These are phyloP conservation scores for Indicator indicator DNA, from an alignment of 2,113 vertebrate genomes.

Conservation along the genomic window DNA sequence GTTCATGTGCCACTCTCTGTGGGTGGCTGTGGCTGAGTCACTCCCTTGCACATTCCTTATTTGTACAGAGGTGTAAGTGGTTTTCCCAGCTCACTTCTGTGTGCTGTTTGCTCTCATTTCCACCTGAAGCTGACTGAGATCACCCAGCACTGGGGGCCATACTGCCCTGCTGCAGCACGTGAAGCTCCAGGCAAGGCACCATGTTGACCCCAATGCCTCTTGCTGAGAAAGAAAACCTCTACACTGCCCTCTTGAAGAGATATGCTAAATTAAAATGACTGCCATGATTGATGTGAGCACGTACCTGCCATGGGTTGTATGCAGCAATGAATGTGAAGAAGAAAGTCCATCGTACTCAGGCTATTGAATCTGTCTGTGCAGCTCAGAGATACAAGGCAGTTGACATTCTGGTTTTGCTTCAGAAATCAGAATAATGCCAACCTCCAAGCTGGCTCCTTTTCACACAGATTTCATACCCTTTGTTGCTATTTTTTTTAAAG, in stretches of 20 bases:
- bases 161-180: rapidly evolving
- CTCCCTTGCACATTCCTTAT: not conserved
- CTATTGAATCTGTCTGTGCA: not conserved
- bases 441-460: not conserved
- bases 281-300: not conserved
- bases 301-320: rapidly evolving
- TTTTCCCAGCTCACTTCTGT: not conserved
- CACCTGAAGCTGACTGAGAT: not conserved
- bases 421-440: conserved; percentile 9
- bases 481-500: not conserved
- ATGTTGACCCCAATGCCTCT: not conserved
- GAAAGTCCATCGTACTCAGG: not conserved
- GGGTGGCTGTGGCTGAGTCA: not conserved
- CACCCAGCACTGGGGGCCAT: not conserved
- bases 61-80: not conserved
- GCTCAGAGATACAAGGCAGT: not conserved
- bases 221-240: not conserved
- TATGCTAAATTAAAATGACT: not conserved
- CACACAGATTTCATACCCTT: not conserved
- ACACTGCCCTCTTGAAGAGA: not conserved
- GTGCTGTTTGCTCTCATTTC: not conserved
- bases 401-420: not conserved
- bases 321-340: not conserved
- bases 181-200: not conserved
- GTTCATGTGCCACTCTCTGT: rapidly evolving